Conservation (phyloP, 2,113 vertebrate species). For the Arothron firmamentum region DNA sequence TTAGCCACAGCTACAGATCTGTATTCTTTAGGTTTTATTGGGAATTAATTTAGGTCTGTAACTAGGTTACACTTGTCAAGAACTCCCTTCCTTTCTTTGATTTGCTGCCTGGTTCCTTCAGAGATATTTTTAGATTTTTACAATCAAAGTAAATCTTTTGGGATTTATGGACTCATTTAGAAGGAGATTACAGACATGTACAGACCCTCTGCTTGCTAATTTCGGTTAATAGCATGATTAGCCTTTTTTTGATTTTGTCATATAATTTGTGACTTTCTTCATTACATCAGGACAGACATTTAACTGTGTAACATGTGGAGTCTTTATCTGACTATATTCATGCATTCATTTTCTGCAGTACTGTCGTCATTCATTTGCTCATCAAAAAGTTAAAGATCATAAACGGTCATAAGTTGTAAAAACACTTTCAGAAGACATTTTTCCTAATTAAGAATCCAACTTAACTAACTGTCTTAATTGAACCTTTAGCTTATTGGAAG, state of each 20-base stretch:
- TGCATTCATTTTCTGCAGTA: slow-evolving; percentile 3
- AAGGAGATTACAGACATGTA: slow-evolving; percentile 54
- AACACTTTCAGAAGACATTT: slow-evolving; percentile 24
- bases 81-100: slow-evolving; percentile 22
- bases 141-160: slow-evolving; percentile 58
- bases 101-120: slow-evolving; percentile 23
- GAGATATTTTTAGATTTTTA: slow-evolving; percentile 66
- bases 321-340: slow-evolving; percentile 9
- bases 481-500: slow-evolving; percentile 20
- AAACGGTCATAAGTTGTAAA: slow-evolving; percentile 18
- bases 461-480: slow-evolving; percentile 50
- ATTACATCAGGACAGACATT: slow-evolving; percentile 3
- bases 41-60: slow-evolving; percentile 16
- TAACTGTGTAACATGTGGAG: slow-evolving; percentile 17
- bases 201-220: slow-evolving; percentile 20
- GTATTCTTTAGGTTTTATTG: slow-evolving; percentile 1
- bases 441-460: slow-evolving; percentile 38
- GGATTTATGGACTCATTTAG: slow-evolving; percentile 65
- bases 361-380: slow-evolving; percentile 7
- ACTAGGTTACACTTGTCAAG: slow-evolving; percentile 50
- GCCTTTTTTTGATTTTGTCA: slow-evolving; percentile 7
- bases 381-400: slow-evolving; percentile 17
- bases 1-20: too few relatives aligned
- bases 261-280: slow-evolving; percentile 27
- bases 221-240: slow-evolving; percentile 16